Base-by-base conservation (phyloP, 2,113 vertebrate genomes). In the Protobothrops flavoviridis region DNA sequence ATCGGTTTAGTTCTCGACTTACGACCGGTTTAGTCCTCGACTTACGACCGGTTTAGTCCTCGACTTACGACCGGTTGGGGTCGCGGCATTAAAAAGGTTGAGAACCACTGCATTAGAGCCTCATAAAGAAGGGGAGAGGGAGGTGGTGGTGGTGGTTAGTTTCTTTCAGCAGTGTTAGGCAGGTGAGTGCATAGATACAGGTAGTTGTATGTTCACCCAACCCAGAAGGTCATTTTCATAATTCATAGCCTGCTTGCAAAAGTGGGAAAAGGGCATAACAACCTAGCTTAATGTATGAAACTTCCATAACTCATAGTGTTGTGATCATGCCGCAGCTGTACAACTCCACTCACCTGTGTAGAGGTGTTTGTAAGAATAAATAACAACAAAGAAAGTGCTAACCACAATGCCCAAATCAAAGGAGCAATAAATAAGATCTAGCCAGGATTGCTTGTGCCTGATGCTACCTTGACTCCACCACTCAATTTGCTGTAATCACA, bases 201-300 rank as follows among this genome's bases (percentile, higher is more conserved):
- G 26, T 86, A 56, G 10, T 9, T 15, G 24, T 39, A 21, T 45
- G 45, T 81, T 29, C 29, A 39, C n/a, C 61, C 39, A 57, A 50
- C 3, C 2, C 24, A 81, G 5, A 90, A 45, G 53, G 21, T 89
- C 26, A 33, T 92, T 89, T 95, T 93, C 94, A 96, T 96, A 96
- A 95, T 96, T 96, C 97, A 95, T 97, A 95, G 95, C 95, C 97
- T 96, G 96, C 96, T 97, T 96, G 95, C 95, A 96, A 94, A 94
- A 96, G 39, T 26, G 95, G 94, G 93, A 39, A 95, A 97, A 97
- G 95, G 97, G 95, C 96, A 95, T 97, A 97, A 98, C 98, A 97
- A 98, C 96, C 97, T 92, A 94, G 97, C 97, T 96, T 96, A 96
- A 95, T 97, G 96, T 95, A 96, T 97, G 95, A 96, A 94, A 94